phyloP scores from a whole-genome alignment of 2,888 invertebrate species.

The Macaria notata region DNA sequence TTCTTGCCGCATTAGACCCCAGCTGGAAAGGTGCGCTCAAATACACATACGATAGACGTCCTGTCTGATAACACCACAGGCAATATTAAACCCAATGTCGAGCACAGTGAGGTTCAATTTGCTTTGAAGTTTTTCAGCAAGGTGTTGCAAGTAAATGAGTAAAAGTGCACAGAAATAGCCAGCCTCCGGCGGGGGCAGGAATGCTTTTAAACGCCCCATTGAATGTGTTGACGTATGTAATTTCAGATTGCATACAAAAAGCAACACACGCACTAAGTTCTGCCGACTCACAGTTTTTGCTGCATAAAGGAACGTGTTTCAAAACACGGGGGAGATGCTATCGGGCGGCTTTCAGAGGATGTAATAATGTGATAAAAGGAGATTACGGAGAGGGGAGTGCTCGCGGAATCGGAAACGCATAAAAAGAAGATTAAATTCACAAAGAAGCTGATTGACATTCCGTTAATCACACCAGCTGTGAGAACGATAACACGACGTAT shows the following conservation, averaged over 20 bases:
- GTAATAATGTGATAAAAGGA: constrained; percentile 41
- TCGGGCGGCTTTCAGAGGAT: constrained; percentile 42
- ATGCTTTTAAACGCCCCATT: constrained; percentile 69
- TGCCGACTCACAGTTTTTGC: constrained; percentile 40
- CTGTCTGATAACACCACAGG: background rate
- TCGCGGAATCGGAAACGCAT: constrained; percentile 16
- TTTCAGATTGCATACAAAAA: constrained; percentile 67
- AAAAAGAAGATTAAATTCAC: constrained; percentile 8
- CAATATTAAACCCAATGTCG: constrained; percentile 8
- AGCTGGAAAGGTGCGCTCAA: constrained; percentile 42
- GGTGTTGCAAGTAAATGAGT: constrained; percentile 27
- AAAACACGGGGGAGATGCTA: constrained; percentile 47
- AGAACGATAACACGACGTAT: background rate
- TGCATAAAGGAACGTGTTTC: constrained; percentile 37
- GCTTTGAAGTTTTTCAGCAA: background rate
- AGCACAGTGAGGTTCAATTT: constrained; percentile 8
- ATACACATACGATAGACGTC: constrained; percentile 23
- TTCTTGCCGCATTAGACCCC: constrained; percentile 46
- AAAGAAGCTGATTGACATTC: constrained; percentile 12
- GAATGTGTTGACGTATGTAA: constrained; percentile 70
- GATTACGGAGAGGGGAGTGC: constrained; percentile 30
- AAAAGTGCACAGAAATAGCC: constrained; percentile 48
- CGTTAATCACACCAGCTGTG: background rate
- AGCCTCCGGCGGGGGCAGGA: constrained; percentile 45
- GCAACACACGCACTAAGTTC: constrained; percentile 47